Evolutionary conservation across 2,797 vertebrate genomes (phyloP).

Genomic region (Leuciscus waleckii): DNA sequence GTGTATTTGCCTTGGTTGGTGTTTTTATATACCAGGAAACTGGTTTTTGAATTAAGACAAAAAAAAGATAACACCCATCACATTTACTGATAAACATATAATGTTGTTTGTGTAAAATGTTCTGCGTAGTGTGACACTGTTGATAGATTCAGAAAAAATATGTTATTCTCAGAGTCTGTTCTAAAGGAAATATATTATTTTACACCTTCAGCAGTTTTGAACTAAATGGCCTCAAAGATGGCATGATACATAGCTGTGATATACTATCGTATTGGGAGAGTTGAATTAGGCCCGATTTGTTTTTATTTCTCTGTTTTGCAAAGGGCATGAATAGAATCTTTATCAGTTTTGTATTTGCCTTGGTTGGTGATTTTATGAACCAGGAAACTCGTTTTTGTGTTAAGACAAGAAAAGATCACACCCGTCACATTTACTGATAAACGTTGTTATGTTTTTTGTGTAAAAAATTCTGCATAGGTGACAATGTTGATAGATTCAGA

Average conservation of each 20-base stretch:
- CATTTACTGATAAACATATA: background rate
- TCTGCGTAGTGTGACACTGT: slow-evolving; percentile 9
- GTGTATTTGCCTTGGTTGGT: background rate
- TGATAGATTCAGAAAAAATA: slow-evolving; percentile 27
- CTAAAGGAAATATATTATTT: slow-evolving; percentile 69
- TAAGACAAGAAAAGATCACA: background rate
- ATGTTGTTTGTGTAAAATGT: background rate
- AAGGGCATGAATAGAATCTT: background rate
- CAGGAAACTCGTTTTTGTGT: background rate
- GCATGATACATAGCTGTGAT: no score
- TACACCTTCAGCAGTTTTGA: slow-evolving; percentile 56
- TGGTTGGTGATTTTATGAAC: background rate
- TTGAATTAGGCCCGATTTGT: background rate
- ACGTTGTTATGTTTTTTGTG: background rate
- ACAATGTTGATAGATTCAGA: slow-evolving; percentile 41
- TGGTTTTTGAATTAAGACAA: background rate
- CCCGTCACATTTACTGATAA: background rate
- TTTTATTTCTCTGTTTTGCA: background rate
- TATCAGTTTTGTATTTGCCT: background rate
- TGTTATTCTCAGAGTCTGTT: slow-evolving; percentile 53
- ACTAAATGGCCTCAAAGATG: background rate
- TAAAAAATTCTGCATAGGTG: background rate
- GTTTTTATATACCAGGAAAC: background rate
- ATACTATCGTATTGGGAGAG: no score
- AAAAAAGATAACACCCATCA: background rate